Evolutionary conservation across 2,888 invertebrate species (phyloP), one percentile per base, ranked within the genome.

Genomic region (Busseola fusca): DNA sequence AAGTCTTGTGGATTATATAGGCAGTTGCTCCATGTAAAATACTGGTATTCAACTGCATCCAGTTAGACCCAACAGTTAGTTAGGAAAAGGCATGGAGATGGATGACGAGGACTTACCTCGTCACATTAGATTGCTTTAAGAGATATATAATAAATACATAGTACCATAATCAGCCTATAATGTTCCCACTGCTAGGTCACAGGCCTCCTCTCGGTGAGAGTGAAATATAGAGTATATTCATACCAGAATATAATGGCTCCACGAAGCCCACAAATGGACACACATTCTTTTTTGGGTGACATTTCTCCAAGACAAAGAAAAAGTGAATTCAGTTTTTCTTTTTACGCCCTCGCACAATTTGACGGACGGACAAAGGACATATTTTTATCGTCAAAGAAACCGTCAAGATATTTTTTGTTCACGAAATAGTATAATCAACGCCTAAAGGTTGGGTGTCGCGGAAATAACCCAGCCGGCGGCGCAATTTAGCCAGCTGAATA

Each of bases 301-400:
- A 54, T 45, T 48, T 54, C 21, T 12, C 3, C 18, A 4, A 6
- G 6, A 52, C 42, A 59, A 59, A 54, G 25, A 56, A 64, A 73
- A 60, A 50, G 4, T 18, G 30, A 6, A 16, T 60, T 30, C 25
- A n/a, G 30, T 62, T 78, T 72, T 50, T 64, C 64, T 54, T 57
- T 54, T 30, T 27, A 18, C 27, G 25, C 30, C n/a, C 37, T 52
- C 30, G 40, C 30, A 54, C 42, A 50, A 42, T 64, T 72, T 63
- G n/a, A 50, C 14, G 27, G n/a, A 62, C n/a, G 25, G 40, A 63
- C 40, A 63, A 63, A 63, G 25, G 30, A 10, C 40, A 34, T 45
- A 18, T 50, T 62, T 78, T 40, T 34, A 3, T 12, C 1, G 9
- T 63, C 52, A 30, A 63, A 54, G 27, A 30, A 54, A 56, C 21